phyloP scores from a whole-genome alignment of 1,140 invertebrate species.

The Battus philenor region DNA sequence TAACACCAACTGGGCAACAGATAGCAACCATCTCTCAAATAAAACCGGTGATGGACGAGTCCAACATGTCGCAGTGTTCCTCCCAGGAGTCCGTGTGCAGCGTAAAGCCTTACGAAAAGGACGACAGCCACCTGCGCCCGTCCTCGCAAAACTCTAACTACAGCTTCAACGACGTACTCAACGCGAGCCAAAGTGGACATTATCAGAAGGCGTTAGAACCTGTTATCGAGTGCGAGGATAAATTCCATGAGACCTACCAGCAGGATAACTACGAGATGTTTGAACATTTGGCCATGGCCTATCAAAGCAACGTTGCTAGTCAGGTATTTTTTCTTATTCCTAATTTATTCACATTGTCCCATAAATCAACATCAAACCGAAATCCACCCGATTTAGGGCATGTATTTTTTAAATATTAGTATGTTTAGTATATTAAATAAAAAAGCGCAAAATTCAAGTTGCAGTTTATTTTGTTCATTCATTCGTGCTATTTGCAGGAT shows the following conservation, averaged over 20 bases:
- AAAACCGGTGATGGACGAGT: conserved; percentile 26
- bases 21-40: background rate
- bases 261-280: conserved; percentile 57
- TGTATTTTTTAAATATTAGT: too few species aligned
- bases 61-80: conserved; percentile 44
- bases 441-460: too few species aligned
- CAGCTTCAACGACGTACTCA: conserved; percentile 52
- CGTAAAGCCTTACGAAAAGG: conserved; percentile 48
- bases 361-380: background rate
- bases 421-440: too few species aligned
- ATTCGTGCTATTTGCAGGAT: too few species aligned
- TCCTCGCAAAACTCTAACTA: conserved; percentile 59
- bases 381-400: too few species aligned
- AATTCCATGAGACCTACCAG: conserved; percentile 33
- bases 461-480: too few species aligned
- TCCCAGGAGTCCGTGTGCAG: conserved; percentile 47
- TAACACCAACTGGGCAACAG: background rate
- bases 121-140: conserved; percentile 52
- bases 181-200: conserved; percentile 30
- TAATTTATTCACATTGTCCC: background rate
- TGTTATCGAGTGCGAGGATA: conserved; percentile 27
- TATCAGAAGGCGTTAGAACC: conserved; percentile 29
- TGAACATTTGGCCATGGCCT: conserved; percentile 60
- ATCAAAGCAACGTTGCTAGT: conserved; percentile 56
- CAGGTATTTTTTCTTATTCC: conserved; percentile 23